A percentile compares a stretch with the other conserved stretches of the same genome.
These are phyloP conservation scores for Todus mexicanus DNA, from an alignment of 2,797 vertebrate species.

Conservation along the genomic window DNA sequence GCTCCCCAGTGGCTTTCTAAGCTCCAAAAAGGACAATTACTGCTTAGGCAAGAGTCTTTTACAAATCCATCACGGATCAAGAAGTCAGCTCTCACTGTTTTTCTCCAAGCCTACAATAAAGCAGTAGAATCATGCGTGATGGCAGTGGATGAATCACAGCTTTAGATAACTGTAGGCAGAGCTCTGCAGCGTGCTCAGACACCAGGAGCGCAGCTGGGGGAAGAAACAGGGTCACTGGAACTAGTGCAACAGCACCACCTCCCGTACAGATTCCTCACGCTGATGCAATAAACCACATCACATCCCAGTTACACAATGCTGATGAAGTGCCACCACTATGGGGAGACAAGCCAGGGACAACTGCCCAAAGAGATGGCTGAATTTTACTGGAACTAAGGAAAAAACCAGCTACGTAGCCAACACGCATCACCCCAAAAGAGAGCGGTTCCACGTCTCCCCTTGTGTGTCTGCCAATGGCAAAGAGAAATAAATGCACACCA, in stretches of 20 bases:
- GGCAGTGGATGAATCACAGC: conserved; percentile 6
- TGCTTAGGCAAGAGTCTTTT: background rate
- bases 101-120: background rate
- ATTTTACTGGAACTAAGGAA: background rate
- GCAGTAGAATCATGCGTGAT: background rate
- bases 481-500: background rate
- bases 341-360: background rate
- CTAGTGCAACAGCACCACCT: conserved; percentile 70
- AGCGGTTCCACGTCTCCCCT: background rate
- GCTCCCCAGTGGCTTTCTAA: background rate
- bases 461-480: background rate
- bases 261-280: background rate
- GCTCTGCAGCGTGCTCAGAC: background rate
- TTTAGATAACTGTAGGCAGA: background rate
- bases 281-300: conserved; percentile 33
- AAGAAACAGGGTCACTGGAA: background rate
- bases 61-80: background rate
- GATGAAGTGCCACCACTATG: background rate
- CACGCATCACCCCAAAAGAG: background rate
- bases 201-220: background rate
- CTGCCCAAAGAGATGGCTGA: background rate
- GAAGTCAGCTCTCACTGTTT: background rate
- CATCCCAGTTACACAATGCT: background rate
- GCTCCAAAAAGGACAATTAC: background rate
- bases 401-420: background rate